These are phyloP conservation scores for Acipenser transmontanus DNA, from an alignment of 2,797 vertebrate genomes.

Conservation along the genomic window DNA sequence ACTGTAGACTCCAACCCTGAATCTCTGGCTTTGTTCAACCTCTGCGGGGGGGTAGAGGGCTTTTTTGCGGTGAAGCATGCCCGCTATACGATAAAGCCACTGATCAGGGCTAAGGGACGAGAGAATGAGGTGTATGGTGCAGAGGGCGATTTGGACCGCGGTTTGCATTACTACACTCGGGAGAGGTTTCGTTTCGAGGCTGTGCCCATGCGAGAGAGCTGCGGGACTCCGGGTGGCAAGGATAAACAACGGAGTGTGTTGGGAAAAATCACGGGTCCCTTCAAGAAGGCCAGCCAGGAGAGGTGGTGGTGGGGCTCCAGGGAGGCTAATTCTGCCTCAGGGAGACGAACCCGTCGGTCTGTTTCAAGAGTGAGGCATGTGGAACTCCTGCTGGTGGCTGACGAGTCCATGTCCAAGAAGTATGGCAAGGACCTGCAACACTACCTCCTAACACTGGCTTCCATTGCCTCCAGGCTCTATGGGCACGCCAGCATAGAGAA, in stretches of 20 bases:
- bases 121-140: slow-evolving; percentile 54
- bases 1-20: slow-evolving; percentile 78
- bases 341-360: slow-evolving; percentile 60
- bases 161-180: slow-evolving; percentile 64
- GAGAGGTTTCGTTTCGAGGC: slow-evolving; percentile 64
- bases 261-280: slow-evolving; percentile 30
- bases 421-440: slow-evolving; percentile 86
- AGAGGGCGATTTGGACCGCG: slow-evolving; percentile 52
- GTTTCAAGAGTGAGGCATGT: slow-evolving; percentile 84
- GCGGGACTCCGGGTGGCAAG: slow-evolving; percentile 27
- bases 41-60: slow-evolving; percentile 80
- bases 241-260: slow-evolving; percentile 44
- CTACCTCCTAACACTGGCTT: slow-evolving; percentile 87
- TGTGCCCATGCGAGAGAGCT: slow-evolving; percentile 17
- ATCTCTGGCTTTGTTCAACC: slow-evolving; percentile 79
- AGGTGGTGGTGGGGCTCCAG: slow-evolving; percentile 27
- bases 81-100: slow-evolving; percentile 78
- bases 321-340: slow-evolving; percentile 6
- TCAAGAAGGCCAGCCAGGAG: slow-evolving; percentile 24
- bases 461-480: slow-evolving; percentile 88
- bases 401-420: slow-evolving; percentile 81
- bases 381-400: slow-evolving; percentile 91
- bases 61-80: slow-evolving; percentile 78
- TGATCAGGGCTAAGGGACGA: slow-evolving; percentile 43
- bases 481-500: slow-evolving; percentile 96